Percentiles rank a stretch among this genome's conserved stretches.
Evolutionary conservation across 2,888 invertebrate species (phyloP).

Genomic region (Nowickia ferox): DNA sequence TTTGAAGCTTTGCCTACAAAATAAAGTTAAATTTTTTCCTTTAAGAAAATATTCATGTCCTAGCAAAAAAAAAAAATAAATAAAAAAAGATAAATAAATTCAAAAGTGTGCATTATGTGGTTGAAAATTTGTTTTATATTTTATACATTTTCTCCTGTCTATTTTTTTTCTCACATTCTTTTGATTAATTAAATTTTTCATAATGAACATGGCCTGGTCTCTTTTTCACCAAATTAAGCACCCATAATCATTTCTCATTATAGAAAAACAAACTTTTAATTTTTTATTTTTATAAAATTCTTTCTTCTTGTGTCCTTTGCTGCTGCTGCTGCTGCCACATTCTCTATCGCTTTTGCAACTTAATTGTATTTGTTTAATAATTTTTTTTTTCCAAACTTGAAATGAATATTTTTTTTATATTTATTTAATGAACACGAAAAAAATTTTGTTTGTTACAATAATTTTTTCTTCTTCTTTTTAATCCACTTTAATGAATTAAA

Average conservation of each 20-base stretch:
- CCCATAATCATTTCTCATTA: conserved; percentile 69
- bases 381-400: conserved; percentile 19
- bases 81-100: too few relatives aligned
- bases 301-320: conserved; percentile 35
- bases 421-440: conserved; percentile 66
- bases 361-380: conserved; percentile 67
- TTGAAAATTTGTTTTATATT: neutral
- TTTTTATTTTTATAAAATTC: conserved; percentile 2
- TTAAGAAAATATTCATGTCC: too few relatives aligned
- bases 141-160: neutral
- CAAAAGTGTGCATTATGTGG: conserved; percentile 13
- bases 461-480: conserved; percentile 44
- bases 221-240: conserved; percentile 59
- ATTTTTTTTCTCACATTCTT: conserved; percentile 40
- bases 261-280: conserved; percentile 58
- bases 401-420: conserved; percentile 47
- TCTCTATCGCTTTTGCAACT: conserved; percentile 59
- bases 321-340: neutral
- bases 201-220: conserved; percentile 51
- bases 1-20: too few relatives aligned
- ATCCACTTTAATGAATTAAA: conserved; percentile 72
- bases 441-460: conserved; percentile 53
- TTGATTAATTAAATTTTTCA: conserved; percentile 71
- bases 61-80: too few relatives aligned
- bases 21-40: too few relatives aligned